Conservation (phyloP, 2,113 vertebrate genomes). For the Triplophysa tibetana region DNA sequence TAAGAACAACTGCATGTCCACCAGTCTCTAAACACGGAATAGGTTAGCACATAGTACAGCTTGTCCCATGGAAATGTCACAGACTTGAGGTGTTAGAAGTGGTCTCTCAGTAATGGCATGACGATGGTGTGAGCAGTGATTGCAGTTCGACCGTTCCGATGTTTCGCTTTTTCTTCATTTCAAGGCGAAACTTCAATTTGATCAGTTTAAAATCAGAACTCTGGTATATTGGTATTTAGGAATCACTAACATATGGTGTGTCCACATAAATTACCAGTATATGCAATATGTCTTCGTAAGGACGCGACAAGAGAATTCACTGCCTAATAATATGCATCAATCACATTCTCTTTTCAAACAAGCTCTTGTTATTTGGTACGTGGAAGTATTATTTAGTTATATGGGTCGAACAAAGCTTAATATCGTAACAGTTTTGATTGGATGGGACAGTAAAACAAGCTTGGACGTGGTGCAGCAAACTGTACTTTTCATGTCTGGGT, state of each 20-base stretch:
- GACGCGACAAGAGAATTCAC: background rate
- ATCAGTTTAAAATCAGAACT: background rate
- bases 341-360: background rate
- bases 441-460: background rate
- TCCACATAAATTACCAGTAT: background rate
- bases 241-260: background rate
- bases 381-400: background rate
- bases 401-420: too few relatives aligned
- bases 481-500: background rate
- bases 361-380: background rate
- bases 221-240: background rate
- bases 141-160: background rate
- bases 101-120: background rate
- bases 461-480: slow-evolving; percentile 1
- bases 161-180: too few relatives aligned
- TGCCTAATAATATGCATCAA: too few relatives aligned
- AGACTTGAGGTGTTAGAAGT: background rate
- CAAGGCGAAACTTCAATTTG: background rate
- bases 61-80: background rate
- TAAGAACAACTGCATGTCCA: background rate
- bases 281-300: background rate
- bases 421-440: too few relatives aligned
- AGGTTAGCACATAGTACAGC: background rate
- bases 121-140: background rate
- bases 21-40: background rate